Evolutionary conservation across 2,113 vertebrate genomes (phyloP).

Genomic region (Colinus virginianus): DNA sequence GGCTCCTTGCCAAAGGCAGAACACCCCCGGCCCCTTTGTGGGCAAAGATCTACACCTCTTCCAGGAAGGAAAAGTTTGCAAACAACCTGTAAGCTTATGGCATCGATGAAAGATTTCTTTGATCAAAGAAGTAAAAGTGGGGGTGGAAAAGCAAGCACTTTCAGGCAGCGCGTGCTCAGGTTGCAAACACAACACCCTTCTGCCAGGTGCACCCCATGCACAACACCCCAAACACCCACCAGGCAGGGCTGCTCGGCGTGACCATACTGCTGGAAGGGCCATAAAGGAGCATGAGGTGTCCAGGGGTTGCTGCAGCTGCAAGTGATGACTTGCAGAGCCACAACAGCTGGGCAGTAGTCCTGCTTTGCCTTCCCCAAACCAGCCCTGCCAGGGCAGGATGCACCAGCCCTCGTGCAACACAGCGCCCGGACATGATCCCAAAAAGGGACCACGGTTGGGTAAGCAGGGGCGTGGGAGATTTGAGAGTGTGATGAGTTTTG

Average conservation of each 20-base stretch:
- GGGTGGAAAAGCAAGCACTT: not conserved
- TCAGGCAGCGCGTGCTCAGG: not conserved
- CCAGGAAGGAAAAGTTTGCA: not conserved
- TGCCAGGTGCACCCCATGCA: not conserved
- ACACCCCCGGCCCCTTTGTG: not conserved
- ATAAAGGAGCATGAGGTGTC: slow-evolving; percentile 8
- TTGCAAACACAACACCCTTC: not conserved
- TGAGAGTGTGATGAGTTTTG: not conserved
- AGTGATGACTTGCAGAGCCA: not conserved
- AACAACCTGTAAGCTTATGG: not conserved
- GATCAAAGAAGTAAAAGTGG: slow-evolving; percentile 17
- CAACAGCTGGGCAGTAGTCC: not conserved
- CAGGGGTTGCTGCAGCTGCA: not conserved
- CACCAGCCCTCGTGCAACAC: not conserved
- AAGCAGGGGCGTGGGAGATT: not conserved
- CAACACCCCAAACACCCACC: slow-evolving; percentile 13
- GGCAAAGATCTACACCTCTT: not conserved
- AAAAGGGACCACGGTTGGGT: not conserved
- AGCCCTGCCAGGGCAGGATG: not conserved
- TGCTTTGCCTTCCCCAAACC: not conserved
- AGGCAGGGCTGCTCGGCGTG: slow-evolving; percentile 44
- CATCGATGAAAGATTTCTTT: slow-evolving; percentile 18
- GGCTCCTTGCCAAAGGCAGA: slow-evolving; percentile 16
- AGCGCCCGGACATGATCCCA: not conserved
- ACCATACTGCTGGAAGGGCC: slow-evolving; percentile 27